Evolutionary conservation across 1,140 invertebrate species (phyloP), one percentile per base, ranked within the genome.

Genomic region (Frieseomelitta varia): DNA sequence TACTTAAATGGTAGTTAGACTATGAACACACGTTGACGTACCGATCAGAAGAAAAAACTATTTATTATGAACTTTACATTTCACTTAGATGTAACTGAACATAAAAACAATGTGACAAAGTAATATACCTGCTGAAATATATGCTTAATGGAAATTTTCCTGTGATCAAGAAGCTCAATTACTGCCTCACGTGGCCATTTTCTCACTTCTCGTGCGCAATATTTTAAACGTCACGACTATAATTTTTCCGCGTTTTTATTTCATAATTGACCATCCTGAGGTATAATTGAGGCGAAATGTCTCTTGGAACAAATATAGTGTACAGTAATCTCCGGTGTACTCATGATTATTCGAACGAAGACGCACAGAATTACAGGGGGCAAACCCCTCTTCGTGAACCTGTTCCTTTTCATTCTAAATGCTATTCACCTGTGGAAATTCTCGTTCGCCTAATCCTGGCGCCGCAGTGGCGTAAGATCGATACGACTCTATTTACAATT

Each of bases 391-490:
- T 24, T 69, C 24, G 39, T 79, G 76, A 84, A 84, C 81, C 81
- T 84, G 81, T 84, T 83, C 15, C 81, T 61, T 69, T 83, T 79
- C 81, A 84, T 84, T 19, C 56, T 4, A 11, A 39, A 21, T 27
- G 71, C 67, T 84, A 84, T 79, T 84, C 81, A 84, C 76, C 81
- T 71, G 68, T 61, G 76, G 24, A 63, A 63, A 84, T 84, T 61
- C 75, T 71, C 53, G 56, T 61, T 71, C 47, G 61, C 55, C 53
- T 69, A 79, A 72, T 71, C 67, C 76, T 55, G 55, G 55, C 47
- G 55, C 30, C 53, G 27, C 81, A 84, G 65, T 79, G 76, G 81
- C 81, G 81, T 84, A 79, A 65, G 27, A 77, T 12, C 30, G 8
- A 39, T 56, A 8, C 47, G 39, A 39, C 8, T 53, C 58, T 19